Evolutionary conservation across 2,113 vertebrate species (phyloP).

Genomic region (Scophthalmus maximus): DNA sequence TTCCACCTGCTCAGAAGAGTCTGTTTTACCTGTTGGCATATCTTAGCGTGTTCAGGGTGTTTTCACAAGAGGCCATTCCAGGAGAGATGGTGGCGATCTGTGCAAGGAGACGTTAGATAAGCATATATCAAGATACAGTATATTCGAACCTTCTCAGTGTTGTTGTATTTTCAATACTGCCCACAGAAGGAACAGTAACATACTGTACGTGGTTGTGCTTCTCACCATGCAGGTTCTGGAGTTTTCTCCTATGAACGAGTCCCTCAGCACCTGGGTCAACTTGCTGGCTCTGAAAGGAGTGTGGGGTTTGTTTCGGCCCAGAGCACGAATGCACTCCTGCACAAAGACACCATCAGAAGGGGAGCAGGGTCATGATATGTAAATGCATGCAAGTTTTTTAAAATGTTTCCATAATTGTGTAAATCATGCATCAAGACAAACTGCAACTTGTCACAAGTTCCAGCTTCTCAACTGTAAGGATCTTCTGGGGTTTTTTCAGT

Average conservation of each 20-base stretch:
- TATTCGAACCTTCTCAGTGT: background rate
- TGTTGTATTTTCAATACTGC: too few species aligned
- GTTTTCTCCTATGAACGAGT: slow-evolving; percentile 98
- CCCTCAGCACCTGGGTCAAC: slow-evolving; percentile 96
- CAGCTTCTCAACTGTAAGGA: too few species aligned
- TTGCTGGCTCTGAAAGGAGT: slow-evolving; percentile 99
- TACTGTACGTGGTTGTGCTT: background rate
- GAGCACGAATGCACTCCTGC: slow-evolving; percentile 96
- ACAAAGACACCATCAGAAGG: slow-evolving; percentile 30
- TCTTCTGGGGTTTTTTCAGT: too few species aligned
- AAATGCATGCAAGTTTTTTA: too few species aligned
- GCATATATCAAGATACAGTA: background rate
- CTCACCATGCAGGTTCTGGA: slow-evolving; percentile 98
- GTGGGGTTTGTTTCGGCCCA: slow-evolving; percentile 96
- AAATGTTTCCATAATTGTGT: background rate
- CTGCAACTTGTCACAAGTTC: background rate
- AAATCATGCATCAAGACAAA: background rate
- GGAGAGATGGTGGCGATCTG: slow-evolving; percentile 98
- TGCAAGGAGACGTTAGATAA: background rate
- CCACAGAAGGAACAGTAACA: background rate
- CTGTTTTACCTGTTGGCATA: slow-evolving; percentile 94
- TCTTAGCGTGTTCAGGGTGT: slow-evolving; percentile 97
- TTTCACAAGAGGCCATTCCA: slow-evolving; percentile 99
- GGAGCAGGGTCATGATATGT: too few species aligned
- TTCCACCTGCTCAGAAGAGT: background rate